Conservation (phyloP, 2,797 vertebrate genomes). For the Argentina silus region DNA sequence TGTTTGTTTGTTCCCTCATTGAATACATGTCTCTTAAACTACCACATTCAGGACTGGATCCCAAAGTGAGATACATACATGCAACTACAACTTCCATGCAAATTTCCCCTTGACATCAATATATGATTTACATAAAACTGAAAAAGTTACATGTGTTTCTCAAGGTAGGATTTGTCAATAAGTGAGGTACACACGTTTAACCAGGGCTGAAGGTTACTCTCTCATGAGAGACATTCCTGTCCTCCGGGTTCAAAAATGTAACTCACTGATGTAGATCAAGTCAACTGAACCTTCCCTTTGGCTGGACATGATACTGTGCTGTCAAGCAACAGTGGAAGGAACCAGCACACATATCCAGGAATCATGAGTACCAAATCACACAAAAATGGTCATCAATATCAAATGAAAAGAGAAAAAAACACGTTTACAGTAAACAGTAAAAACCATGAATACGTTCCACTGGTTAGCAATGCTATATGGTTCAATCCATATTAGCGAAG, state of each 20-base stretch:
- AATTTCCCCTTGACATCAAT: background rate
- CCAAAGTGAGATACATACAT: background rate
- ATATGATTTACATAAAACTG: background rate
- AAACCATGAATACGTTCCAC: background rate
- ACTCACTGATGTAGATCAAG: background rate
- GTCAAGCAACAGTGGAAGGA: background rate
- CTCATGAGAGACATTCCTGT: background rate
- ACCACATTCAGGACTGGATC: background rate
- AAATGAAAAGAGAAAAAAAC: background rate
- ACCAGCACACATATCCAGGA: background rate
- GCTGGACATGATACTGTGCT: background rate
- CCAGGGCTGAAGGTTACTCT: background rate
- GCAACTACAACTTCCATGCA: background rate
- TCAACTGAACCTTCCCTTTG: background rate
- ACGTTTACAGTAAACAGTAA: background rate
- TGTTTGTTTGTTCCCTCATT: background rate
- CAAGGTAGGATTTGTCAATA: background rate
- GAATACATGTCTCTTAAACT: background rate
- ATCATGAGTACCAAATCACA: slow-evolving; percentile 15
- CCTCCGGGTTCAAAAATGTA: background rate
- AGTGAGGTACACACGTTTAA: background rate
- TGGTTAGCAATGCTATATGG: too few relatives aligned
- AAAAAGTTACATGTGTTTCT: background rate
- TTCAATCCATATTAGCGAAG: too few relatives aligned
- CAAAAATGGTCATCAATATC: background rate